phyloP scores from a whole-genome alignment of 2,113 vertebrate genomes.

The Notechis scutatus region DNA sequence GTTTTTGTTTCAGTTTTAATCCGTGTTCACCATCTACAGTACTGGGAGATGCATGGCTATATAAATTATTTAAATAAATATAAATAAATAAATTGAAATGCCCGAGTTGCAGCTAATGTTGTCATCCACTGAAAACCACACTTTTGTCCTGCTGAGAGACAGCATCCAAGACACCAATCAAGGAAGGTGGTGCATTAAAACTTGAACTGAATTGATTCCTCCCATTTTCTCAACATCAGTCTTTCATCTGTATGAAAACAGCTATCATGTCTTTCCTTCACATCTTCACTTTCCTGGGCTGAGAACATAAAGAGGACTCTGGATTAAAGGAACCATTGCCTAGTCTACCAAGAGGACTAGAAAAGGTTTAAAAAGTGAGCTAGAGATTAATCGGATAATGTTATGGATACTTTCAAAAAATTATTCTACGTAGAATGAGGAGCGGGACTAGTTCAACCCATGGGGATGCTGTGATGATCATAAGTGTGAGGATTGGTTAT shows the following conservation, averaged over 20 bases:
- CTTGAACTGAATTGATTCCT: not conserved
- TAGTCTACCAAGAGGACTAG: not conserved
- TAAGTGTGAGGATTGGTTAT: too few relatives aligned
- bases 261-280: not conserved
- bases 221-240: not conserved
- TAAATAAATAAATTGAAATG: not conserved
- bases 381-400: not conserved
- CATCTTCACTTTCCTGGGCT: not conserved
- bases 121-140: not conserved
- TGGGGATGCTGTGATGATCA: too few relatives aligned
- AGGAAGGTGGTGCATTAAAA: not conserved
- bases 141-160: not conserved
- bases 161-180: not conserved
- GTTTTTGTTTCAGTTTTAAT: not conserved
- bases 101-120: not conserved
- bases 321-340: not conserved
- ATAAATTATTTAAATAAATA: not conserved
- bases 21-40: not conserved
- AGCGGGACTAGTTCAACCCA: not conserved
- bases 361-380: not conserved
- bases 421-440: not conserved
- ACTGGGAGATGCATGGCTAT: not conserved
- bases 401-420: not conserved
- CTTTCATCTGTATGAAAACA: not conserved
- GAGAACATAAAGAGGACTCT: not conserved